These are phyloP conservation scores for Pachyrhynchus sulphureomaculatus DNA, from an alignment of 1,140 invertebrate species.

Conservation along the genomic window DNA sequence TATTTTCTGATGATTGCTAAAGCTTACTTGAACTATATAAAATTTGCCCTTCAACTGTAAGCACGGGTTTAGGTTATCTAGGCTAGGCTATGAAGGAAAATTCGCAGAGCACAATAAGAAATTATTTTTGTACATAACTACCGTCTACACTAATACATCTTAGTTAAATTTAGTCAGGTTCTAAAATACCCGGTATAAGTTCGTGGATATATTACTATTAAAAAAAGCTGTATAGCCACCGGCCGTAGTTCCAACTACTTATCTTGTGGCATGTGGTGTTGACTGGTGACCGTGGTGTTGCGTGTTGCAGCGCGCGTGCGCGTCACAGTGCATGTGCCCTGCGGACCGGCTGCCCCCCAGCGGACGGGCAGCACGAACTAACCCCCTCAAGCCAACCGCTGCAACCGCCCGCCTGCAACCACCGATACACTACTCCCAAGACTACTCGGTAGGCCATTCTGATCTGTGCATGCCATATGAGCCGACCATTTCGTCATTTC, in stretches of 20 bases:
- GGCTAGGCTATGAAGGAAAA: too few species aligned
- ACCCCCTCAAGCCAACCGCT: slow-evolving; percentile 22
- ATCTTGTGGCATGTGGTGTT: slow-evolving; percentile 18
- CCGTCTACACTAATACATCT: too few species aligned
- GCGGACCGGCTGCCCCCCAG: slow-evolving; percentile 44
- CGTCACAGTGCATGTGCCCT: slow-evolving; percentile 56
- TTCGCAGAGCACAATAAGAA: too few species aligned
- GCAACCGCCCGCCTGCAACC: slow-evolving; percentile 36
- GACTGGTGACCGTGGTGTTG: slow-evolving; percentile 47
- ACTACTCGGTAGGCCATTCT: slow-evolving; percentile 45
- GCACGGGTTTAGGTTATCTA: too few species aligned
- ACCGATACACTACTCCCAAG: slow-evolving; percentile 19
- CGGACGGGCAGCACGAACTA: slow-evolving; percentile 50
- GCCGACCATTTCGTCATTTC: neutral
- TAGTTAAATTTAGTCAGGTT: too few species aligned
- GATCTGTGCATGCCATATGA: slow-evolving; percentile 21
- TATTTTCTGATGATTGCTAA: too few species aligned
- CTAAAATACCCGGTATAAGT: too few species aligned
- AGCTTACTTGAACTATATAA: too few species aligned
- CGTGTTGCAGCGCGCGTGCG: slow-evolving; percentile 58
- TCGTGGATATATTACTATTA: too few species aligned
- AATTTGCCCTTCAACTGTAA: too few species aligned
- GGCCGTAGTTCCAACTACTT: neutral
- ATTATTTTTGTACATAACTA: too few species aligned
- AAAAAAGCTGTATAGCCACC: too few species aligned